Conservation (phyloP, 2,797 vertebrate species). For the Acanthornis magna region DNA sequence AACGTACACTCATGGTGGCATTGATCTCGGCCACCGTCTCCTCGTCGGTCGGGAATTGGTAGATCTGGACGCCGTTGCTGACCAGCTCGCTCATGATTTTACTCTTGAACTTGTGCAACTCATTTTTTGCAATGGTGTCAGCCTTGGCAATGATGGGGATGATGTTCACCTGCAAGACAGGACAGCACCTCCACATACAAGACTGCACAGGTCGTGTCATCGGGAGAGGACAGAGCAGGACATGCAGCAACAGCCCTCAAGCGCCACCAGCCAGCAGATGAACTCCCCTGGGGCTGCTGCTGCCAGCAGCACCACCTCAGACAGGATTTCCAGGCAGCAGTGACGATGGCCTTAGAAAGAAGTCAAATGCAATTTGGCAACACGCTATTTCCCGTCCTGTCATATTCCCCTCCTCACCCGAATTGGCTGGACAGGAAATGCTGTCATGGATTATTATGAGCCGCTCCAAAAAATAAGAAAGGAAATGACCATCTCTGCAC, state of each 20-base stretch:
- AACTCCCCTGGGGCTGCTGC: background rate
- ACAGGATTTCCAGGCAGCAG: background rate
- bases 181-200: background rate
- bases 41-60: conserved; percentile 87
- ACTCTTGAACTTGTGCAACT: conserved; percentile 88
- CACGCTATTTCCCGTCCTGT: conserved; percentile 40
- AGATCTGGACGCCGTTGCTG: conserved; percentile 88
- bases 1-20: conserved; percentile 84
- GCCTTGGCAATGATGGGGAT: conserved; percentile 89
- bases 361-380: conserved; percentile 13
- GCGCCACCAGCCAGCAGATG: background rate
- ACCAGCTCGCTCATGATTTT: conserved; percentile 90
- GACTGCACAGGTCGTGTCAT: background rate
- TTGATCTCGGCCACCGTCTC: conserved; percentile 87
- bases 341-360: background rate
- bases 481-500: background rate
- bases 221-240: background rate
- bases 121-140: conserved; percentile 86
- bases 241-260: rapidly evolving
- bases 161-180: conserved; percentile 83
- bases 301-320: background rate
- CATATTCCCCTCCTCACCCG: background rate
- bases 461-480: background rate
- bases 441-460: background rate
- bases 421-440: conserved; percentile 51